A percentile compares a stretch with the other conserved stretches of the same genome.
Evolutionary conservation across 2,888 invertebrate species (phyloP).

Genomic region (Helicoverpa assulta): DNA sequence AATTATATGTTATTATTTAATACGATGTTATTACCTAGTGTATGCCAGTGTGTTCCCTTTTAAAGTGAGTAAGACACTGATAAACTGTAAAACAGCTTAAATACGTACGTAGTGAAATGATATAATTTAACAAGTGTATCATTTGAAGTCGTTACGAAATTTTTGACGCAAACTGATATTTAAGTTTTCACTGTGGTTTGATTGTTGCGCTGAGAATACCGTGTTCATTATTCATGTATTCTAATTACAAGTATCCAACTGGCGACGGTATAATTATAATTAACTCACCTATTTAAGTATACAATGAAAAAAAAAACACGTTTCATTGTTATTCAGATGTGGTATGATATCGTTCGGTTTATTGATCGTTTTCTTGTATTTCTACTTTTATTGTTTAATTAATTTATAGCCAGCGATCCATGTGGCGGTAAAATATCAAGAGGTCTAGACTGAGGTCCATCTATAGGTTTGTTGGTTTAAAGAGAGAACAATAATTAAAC

Average conservation of each 20-base stretch:
- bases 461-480: constrained; percentile 1
- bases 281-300: constrained; percentile 77
- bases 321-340: constrained; percentile 77
- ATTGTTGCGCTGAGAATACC: constrained; percentile 75
- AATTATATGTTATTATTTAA: constrained; percentile 89
- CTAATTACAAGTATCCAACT: constrained; percentile 79
- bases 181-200: constrained; percentile 76
- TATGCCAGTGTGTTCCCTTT: constrained; percentile 75
- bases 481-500: constrained; percentile 18
- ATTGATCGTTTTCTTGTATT: constrained; percentile 72
- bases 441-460: not conserved
- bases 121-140: constrained; percentile 77
- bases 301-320: constrained; percentile 69
- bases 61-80: constrained; percentile 74
- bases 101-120: constrained; percentile 70
- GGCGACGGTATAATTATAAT: constrained; percentile 76
- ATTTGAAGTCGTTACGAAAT: constrained; percentile 73
- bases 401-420: constrained; percentile 8
- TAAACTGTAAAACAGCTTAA: constrained; percentile 77
- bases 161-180: constrained; percentile 76
- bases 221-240: constrained; percentile 80
- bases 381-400: constrained; percentile 59
- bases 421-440: constrained; percentile 20
- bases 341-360: constrained; percentile 71
- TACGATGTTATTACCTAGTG: constrained; percentile 86